phyloP scores from a whole-genome alignment of 1,140 invertebrate genomes.

The Melipona quadrifasciata region DNA sequence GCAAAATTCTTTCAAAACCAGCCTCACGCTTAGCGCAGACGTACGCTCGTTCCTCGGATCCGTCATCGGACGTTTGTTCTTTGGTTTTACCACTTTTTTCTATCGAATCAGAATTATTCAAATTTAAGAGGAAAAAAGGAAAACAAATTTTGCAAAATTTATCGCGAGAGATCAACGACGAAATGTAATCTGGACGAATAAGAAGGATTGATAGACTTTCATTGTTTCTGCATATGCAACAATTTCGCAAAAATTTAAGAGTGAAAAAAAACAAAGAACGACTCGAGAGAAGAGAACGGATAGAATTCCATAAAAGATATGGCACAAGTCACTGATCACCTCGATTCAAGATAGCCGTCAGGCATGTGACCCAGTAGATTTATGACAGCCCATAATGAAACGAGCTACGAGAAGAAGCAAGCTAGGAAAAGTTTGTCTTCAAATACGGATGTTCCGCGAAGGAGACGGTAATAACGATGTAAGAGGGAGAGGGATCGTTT shows the following conservation, averaged over 20 bases:
- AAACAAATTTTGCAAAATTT: neutral
- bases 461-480: conserved; percentile 53
- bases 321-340: conserved; percentile 28
- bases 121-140: no score
- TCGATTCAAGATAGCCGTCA: conserved; percentile 36
- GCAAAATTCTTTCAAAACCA: conserved; percentile 97
- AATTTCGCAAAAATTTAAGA: neutral
- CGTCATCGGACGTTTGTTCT: conserved; percentile 85
- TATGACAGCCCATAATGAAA: conserved; percentile 65
- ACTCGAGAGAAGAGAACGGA: neutral
- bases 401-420: conserved; percentile 31
- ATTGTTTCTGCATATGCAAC: neutral
- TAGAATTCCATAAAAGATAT: conserved; percentile 36
- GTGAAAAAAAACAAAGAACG: neutral
- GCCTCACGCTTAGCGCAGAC: conserved; percentile 90
- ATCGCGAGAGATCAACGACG: neutral
- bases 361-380: conserved; percentile 49
- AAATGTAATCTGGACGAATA: neutral
- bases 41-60: conserved; percentile 83
- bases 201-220: neutral
- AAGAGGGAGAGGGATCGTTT: conserved; percentile 24
- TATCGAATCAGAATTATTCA: conserved; percentile 57
- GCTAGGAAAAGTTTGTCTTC: conserved; percentile 41
- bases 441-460: conserved; percentile 37
- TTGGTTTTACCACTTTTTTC: conserved; percentile 85